Evolutionary conservation across 2,888 invertebrate genomes (phyloP).

Genomic region (Antheraea yamamai): DNA sequence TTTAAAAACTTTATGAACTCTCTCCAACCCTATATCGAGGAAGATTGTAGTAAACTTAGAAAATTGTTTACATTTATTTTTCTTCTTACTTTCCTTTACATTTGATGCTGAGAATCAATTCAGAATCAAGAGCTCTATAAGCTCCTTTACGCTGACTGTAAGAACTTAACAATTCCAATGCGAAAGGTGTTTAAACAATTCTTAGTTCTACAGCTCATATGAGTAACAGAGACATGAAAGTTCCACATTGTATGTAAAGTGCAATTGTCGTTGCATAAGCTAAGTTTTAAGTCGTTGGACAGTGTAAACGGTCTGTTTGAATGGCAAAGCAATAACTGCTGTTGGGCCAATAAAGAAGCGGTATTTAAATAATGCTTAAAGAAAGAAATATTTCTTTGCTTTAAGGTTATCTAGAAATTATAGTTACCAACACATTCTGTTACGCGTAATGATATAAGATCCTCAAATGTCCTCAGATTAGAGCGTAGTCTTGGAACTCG

Average conservation of each 20-base stretch:
- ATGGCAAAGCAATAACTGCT: constrained; percentile 35
- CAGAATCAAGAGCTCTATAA: background rate
- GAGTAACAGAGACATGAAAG: constrained; percentile 2
- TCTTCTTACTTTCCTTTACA: background rate
- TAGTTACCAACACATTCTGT: background rate
- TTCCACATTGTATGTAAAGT: constrained; percentile 3
- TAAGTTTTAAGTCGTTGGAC: constrained; percentile 23
- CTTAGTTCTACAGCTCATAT: background rate
- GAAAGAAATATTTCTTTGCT: background rate
- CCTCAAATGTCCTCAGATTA: too few species aligned
- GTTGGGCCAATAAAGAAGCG: constrained; percentile 24
- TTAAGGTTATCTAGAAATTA: background rate
- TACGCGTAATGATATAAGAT: background rate
- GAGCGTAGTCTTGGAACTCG: too few species aligned
- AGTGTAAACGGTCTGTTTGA: constrained; percentile 32
- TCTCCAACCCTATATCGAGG: background rate
- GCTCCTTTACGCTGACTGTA: background rate
- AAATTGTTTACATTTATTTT: background rate
- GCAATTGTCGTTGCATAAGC: constrained; percentile 15
- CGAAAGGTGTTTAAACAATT: background rate
- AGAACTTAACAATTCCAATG: background rate
- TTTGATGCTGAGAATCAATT: background rate
- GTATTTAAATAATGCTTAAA: background rate
- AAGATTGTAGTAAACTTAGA: background rate
- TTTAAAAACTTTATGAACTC: background rate